Evolutionary conservation across 64 coral and sea anemone species (phyloP).

Genomic region (Stichodactyla mertensii): DNA sequence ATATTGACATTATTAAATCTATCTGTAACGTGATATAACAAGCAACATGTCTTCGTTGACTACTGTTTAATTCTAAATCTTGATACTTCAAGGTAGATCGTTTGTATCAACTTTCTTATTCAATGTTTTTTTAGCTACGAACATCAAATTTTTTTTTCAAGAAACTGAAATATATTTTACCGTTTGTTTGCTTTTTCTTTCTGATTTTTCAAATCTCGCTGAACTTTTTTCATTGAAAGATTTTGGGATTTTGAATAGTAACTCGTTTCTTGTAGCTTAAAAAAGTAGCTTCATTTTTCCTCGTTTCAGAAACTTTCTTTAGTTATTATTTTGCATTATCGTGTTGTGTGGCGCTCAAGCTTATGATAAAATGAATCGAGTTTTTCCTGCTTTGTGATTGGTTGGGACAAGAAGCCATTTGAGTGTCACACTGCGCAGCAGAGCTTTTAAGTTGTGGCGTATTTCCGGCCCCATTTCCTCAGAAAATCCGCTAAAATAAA

Average conservation of each 20-base stretch:
- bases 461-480: no score
- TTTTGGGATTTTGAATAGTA: neutral
- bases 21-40: conserved; percentile 1
- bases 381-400: neutral
- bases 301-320: neutral
- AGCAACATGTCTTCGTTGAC: neutral
- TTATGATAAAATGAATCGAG: neutral
- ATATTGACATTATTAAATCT: neutral
- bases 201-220: neutral
- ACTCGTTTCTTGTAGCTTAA: neutral
- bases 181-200: neutral
- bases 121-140: neutral
- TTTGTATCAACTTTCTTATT: neutral
- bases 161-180: neutral
- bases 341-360: neutral
- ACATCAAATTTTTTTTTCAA: neutral
- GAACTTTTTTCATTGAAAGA: neutral
- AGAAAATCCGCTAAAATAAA: no score
- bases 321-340: neutral
- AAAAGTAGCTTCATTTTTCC: neutral
- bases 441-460: no score
- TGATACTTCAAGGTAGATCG: neutral
- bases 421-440: neutral
- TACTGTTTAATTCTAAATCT: neutral
- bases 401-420: neutral